Conservation (phyloP, 2,888 invertebrate species). For the Idaea straminata region DNA sequence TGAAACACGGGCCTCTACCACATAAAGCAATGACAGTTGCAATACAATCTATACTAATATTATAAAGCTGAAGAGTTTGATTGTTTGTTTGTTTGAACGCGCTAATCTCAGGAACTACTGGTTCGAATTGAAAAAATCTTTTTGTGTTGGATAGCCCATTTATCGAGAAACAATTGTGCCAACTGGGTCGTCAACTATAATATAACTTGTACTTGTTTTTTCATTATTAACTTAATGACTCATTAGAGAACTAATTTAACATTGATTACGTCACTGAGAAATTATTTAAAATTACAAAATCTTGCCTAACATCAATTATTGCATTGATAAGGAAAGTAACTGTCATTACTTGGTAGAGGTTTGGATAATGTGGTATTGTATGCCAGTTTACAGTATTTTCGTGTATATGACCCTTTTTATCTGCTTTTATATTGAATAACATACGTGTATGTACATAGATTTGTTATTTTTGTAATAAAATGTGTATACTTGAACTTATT, state of each 20-base stretch:
- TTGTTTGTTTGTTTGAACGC: too few species aligned
- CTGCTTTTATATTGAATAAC: slow-evolving; percentile 18
- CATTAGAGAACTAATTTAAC: too few species aligned
- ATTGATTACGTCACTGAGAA: not conserved
- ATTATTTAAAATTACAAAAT: not conserved
- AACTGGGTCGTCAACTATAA: too few species aligned
- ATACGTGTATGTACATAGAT: slow-evolving; percentile 32
- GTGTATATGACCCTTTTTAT: not conserved
- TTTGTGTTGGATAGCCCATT: too few species aligned
- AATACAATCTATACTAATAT: too few species aligned
- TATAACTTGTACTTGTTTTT: too few species aligned
- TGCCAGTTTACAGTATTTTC: not conserved
- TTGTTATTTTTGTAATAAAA: slow-evolving; percentile 46
- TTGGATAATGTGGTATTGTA: not conserved
- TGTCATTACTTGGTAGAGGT: not conserved
- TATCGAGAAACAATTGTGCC: too few species aligned
- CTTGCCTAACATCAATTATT: not conserved
- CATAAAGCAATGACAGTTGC: not conserved
- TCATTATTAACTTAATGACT: too few species aligned
- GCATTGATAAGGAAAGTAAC: not conserved
- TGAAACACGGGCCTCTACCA: not conserved
- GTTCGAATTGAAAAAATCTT: too few species aligned
- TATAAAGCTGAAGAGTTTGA: too few species aligned
- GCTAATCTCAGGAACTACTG: too few species aligned
- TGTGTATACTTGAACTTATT: slow-evolving; percentile 6